A percentile compares a stretch with the other conserved stretches of the same genome.
Conservation (phyloP, 2,113 vertebrate species). For the Poecile atricapillus region DNA sequence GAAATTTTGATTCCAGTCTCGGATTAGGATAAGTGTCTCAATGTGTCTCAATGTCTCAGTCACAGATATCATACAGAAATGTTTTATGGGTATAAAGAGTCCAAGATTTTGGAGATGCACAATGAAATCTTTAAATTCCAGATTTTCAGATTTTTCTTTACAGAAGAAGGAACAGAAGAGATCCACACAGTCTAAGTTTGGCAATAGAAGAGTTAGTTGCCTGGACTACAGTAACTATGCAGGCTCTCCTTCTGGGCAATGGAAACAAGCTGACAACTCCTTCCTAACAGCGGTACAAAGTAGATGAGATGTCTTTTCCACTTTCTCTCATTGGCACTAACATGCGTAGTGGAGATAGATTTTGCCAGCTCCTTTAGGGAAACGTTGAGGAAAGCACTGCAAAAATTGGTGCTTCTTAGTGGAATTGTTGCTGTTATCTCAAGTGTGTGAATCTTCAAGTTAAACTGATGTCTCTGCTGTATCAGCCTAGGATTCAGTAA, state of each 20-base stretch:
- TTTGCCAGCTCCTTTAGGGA: not conserved
- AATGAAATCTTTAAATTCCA: not conserved
- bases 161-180: not conserved
- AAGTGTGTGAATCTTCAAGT: not conserved
- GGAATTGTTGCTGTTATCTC: not conserved
- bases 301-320: not conserved
- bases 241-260: not conserved
- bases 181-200: not conserved
- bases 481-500: not conserved
- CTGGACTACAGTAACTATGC: constrained; percentile 22
- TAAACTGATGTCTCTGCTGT: not conserved
- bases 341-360: not conserved
- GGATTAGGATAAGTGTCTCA: not conserved
- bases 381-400: not conserved
- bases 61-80: not conserved
- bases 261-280: not conserved
- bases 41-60: not conserved
- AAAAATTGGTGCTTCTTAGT: not conserved
- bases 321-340: not conserved
- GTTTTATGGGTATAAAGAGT: not conserved
- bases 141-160: not conserved
- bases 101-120: not conserved
- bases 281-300: not conserved
- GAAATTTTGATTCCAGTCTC: not conserved
- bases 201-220: not conserved